Evolutionary conservation across 2,113 vertebrate species (phyloP), one percentile per base, ranked within the genome.

Genomic region (Chinchilla lanigera): DNA sequence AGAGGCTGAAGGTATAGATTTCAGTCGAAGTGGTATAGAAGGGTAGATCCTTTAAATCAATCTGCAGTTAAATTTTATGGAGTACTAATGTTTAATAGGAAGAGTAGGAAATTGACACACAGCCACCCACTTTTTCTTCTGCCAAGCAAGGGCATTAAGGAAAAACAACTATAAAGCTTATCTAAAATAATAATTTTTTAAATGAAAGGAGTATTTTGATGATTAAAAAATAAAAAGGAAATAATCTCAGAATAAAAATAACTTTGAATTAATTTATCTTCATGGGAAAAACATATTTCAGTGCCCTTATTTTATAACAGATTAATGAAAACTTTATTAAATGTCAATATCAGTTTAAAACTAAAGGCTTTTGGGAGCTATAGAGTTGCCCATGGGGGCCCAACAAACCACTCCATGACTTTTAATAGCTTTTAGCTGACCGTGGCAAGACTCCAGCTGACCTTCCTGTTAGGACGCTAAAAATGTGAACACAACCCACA

Each of bases 211-310:
- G 73, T 33, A 47, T n/a, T 65, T 54, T 13, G 24, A 35, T 71
- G 54, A 73, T 38, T 35, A 22, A 73, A 63, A 75, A 95, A 69
- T 1, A 87, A 87, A 30, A 88, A 93, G 52, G 11, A 81, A 89
- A 41, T 7, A 33, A 78, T 44, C 56, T 69, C 16, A 71, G 73
- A 82, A 83, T 50, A 91, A 88, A 86, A 86, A 75, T n/a, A 77
- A 54, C 5, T 47, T 67, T 90, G 33, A 58, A 82, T 89, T 26
- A 75, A 65, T 83, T 50, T 83, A 54, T 7, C 52, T 81, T 90
- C 20, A 86, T 30, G 16, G 35, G 60, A 87, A 95, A 94, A 54
- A 38, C 7, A 14, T 13, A 54, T 12, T 92, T 73, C 52, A 73
- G 24, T 33, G 44, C 81, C n/a, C n/a, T 69, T 75, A 30, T 69